These are phyloP conservation scores for Aporophyla nigra DNA, from an alignment of 2,888 invertebrate genomes.

Conservation along the genomic window DNA sequence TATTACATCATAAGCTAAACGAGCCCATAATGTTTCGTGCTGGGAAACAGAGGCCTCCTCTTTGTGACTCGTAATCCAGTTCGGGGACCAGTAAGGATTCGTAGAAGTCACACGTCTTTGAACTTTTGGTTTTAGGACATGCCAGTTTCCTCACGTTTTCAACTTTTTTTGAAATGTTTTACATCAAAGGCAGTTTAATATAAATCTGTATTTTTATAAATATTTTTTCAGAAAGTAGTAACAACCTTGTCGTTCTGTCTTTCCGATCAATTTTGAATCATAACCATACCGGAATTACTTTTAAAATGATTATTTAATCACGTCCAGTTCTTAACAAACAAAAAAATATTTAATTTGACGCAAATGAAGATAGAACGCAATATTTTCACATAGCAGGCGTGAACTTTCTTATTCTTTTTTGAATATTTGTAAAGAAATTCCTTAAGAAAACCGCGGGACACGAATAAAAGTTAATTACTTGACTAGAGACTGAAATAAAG, in stretches of 20 bases:
- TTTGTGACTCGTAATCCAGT: too few species aligned
- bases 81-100: too few species aligned
- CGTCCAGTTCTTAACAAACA: too few species aligned
- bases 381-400: slow-evolving; percentile 47
- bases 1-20: neutral
- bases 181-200: neutral
- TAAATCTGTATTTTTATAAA: neutral
- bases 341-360: neutral
- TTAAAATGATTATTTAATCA: neutral
- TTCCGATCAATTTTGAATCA: neutral
- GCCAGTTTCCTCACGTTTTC: too few species aligned
- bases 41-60: too few species aligned
- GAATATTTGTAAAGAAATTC: slow-evolving; percentile 70
- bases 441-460: slow-evolving; percentile 62
- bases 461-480: slow-evolving; percentile 66
- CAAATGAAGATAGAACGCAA: slow-evolving; percentile 26
- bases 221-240: neutral
- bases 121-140: too few species aligned
- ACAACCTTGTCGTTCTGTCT: neutral
- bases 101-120: too few species aligned
- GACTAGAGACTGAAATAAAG: slow-evolving; percentile 44
- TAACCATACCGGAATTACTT: neutral
- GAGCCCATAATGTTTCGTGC: too few species aligned
- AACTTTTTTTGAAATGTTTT: neutral
- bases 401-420: slow-evolving; percentile 33